Evolutionary conservation across 2,113 vertebrate species (phyloP).

Genomic region (Indicator indicator): DNA sequence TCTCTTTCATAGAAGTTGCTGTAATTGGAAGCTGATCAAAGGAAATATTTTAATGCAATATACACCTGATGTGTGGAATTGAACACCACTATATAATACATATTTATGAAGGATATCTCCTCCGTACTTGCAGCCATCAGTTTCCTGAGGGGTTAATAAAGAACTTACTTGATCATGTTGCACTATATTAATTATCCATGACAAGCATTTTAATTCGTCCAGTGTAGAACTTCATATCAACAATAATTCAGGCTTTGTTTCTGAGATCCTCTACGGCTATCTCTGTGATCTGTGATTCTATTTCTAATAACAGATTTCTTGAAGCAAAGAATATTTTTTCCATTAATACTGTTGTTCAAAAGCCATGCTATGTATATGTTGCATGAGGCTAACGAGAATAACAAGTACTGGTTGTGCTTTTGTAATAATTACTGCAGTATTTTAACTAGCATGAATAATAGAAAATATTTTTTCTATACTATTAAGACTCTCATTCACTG

Average conservation of each 20-base stretch:
- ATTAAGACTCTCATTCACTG: neutral
- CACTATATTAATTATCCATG: slow-evolving; percentile 56
- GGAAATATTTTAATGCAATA: slow-evolving; percentile 19
- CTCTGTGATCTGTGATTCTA: slow-evolving; percentile 34
- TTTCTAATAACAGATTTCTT: slow-evolving; percentile 26
- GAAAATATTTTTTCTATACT: neutral
- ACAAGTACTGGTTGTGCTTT: neutral
- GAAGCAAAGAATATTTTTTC: neutral
- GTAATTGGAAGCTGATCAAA: slow-evolving; percentile 20
- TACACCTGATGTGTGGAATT: slow-evolving; percentile 39
- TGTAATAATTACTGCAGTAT: neutral
- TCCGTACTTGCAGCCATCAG: slow-evolving; percentile 24
- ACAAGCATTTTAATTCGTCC: slow-evolving; percentile 36
- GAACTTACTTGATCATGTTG: slow-evolving; percentile 49
- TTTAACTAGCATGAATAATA: slow-evolving; percentile 28
- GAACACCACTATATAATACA: slow-evolving; percentile 42
- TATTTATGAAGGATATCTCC: slow-evolving; percentile 56
- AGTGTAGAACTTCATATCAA: slow-evolving; percentile 7
- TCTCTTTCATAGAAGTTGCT: neutral
- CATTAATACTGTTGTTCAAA: neutral
- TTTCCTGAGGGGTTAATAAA: slow-evolving; percentile 52
- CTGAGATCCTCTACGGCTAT: neutral
- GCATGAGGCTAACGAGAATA: neutral
- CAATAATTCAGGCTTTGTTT: slow-evolving; percentile 27
- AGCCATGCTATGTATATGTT: neutral